Percentiles rank a stretch among this genome's conserved stretches.
phyloP scores from a whole-genome alignment of 2,113 vertebrate species.

The Seriola quinqueradiata region DNA sequence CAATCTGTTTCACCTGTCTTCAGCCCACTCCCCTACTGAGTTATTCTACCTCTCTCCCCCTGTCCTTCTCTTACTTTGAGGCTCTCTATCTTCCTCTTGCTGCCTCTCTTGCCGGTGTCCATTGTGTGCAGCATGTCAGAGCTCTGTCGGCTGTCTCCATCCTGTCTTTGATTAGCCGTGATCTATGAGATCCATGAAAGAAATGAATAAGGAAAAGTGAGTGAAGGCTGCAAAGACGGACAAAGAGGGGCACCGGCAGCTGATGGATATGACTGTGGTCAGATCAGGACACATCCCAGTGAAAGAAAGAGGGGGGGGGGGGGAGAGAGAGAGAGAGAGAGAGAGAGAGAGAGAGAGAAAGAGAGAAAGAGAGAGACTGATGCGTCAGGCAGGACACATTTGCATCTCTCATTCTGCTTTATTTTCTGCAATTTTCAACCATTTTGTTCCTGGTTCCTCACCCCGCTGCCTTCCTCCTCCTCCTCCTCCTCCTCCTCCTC shows the following conservation, averaged over 20 bases:
- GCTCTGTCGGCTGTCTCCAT: slow-evolving; percentile 42
- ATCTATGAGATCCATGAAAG: slow-evolving; percentile 48
- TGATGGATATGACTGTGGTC: slow-evolving; percentile 41
- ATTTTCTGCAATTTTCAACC: slow-evolving; percentile 68
- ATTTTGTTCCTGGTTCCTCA: slow-evolving; percentile 64
- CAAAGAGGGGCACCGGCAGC: slow-evolving; percentile 4
- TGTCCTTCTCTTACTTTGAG: slow-evolving; percentile 46
- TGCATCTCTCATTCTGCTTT: slow-evolving; percentile 51
- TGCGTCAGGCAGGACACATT: slow-evolving; percentile 38
- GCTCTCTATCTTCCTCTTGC: slow-evolving; percentile 34
- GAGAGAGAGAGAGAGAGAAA: neutral
- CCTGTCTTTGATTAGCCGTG: slow-evolving; percentile 63
- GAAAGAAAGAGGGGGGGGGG: neutral
- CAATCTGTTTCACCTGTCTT: slow-evolving; percentile 49
- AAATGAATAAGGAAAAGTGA: slow-evolving; percentile 41
- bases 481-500: slow-evolving; percentile 30
- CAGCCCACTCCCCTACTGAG: slow-evolving; percentile 3
- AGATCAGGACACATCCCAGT: slow-evolving; percentile 24
- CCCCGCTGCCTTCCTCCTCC: slow-evolving; percentile 6
- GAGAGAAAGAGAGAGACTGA: neutral
- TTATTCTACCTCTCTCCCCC: slow-evolving; percentile 28
- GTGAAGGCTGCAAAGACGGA: slow-evolving; percentile 24
- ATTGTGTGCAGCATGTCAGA: slow-evolving; percentile 52
- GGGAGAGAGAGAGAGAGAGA: neutral
- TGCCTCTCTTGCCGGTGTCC: slow-evolving; percentile 22